Percentiles rank a stretch among this genome's conserved stretches.
Evolutionary conservation across 2,888 invertebrate genomes (phyloP).

Genomic region (Andrena hattorfiana): DNA sequence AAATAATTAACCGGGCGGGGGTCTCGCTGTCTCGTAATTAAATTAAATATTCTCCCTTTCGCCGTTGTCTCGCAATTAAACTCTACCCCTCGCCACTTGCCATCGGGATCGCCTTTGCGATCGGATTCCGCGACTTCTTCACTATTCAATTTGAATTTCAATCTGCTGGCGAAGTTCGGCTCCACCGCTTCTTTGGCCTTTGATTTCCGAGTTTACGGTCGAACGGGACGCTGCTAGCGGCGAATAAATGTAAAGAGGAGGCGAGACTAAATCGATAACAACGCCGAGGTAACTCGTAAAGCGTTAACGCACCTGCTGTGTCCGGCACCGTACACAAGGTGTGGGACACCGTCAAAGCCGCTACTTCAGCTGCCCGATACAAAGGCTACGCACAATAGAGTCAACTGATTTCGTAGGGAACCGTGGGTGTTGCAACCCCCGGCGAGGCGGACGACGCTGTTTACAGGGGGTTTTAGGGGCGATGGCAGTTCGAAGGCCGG

Average conservation of each 20-base stretch:
- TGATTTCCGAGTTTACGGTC: constrained; percentile 35
- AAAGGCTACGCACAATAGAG: constrained; percentile 71
- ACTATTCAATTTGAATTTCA: constrained; percentile 40
- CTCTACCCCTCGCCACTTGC: constrained; percentile 1
- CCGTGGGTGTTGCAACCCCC: constrained; percentile 43
- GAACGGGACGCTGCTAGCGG: neutral
- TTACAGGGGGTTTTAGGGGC: constrained; percentile 55
- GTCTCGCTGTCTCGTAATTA: constrained; percentile 39
- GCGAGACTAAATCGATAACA: constrained; percentile 51
- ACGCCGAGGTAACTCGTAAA: constrained; percentile 46
- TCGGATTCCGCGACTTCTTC: constrained; percentile 8
- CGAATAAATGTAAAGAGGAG: constrained; percentile 41
- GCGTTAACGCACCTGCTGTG: constrained; percentile 57
- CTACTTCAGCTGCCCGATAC: constrained; percentile 61
- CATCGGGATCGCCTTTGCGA: constrained; percentile 4
- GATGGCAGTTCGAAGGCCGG: constrained; percentile 57
- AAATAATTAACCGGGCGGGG: constrained; percentile 41
- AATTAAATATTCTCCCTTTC: constrained; percentile 28
- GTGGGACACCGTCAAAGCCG: constrained; percentile 67
- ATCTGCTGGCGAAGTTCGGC: neutral
- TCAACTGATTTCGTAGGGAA: constrained; percentile 57
- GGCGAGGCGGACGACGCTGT: constrained; percentile 48
- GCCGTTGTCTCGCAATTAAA: constrained; percentile 45
- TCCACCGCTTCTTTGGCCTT: constrained; percentile 2
- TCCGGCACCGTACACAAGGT: constrained; percentile 54